Evolutionary conservation across 2,797 vertebrate genomes (phyloP).

Genomic region (Chelmon rostratus): DNA sequence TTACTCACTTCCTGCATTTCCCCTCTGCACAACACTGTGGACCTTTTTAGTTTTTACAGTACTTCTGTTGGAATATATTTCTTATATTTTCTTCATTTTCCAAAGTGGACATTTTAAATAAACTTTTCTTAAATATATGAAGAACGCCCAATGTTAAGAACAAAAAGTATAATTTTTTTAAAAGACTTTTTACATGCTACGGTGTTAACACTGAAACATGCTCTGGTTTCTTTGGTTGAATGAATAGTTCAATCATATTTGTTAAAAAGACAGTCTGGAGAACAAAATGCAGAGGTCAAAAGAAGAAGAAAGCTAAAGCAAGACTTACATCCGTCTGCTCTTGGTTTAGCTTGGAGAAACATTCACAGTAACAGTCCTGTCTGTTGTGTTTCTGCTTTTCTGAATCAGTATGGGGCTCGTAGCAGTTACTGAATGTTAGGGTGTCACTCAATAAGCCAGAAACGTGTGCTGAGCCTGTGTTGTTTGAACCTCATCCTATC

Average conservation of each 20-base stretch:
- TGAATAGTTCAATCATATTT: background rate
- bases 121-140: background rate
- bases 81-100: conserved; percentile 17
- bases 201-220: background rate
- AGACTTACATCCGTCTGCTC: background rate
- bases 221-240: conserved; percentile 5
- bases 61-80: conserved; percentile 9
- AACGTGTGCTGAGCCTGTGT: too few species aligned
- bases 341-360: background rate
- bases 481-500: background rate
- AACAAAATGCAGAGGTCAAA: background rate
- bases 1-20: background rate
- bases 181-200: background rate
- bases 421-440: background rate
- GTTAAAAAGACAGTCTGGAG: background rate
- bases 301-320: background rate
- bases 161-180: background rate
- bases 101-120: conserved; percentile 2
- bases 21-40: background rate
- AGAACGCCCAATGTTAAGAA: too few species aligned
- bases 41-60: background rate
- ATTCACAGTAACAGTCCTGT: background rate
- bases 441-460: background rate
- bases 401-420: background rate
- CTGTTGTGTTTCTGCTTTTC: background rate